Evolutionary conservation across 1,140 invertebrate species (phyloP).

Genomic region (Bombus ignitus): DNA sequence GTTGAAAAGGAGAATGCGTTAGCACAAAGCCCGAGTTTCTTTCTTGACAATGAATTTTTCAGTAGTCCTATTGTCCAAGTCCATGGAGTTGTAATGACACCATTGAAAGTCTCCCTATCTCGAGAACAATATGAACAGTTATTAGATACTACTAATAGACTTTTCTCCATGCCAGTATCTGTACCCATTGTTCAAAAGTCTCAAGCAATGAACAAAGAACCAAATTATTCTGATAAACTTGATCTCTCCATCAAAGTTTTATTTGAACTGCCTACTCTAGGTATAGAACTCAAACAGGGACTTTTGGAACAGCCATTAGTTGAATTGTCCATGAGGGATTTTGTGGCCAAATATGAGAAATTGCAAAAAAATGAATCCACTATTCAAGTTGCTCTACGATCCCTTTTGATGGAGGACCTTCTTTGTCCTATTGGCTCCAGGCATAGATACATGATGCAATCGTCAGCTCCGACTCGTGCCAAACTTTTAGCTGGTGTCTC

Average conservation of each 20-base stretch:
- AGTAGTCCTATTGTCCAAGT: conserved; percentile 84
- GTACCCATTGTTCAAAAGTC: conserved; percentile 63
- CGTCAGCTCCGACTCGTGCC: conserved; percentile 83
- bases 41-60: conserved; percentile 74
- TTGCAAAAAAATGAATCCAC: conserved; percentile 86
- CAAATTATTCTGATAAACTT: conserved; percentile 75
- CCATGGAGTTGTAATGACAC: conserved; percentile 91
- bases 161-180: conserved; percentile 75
- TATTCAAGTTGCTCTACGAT: conserved; percentile 90
- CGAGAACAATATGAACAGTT: conserved; percentile 95
- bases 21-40: conserved; percentile 74
- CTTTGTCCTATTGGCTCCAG: conserved; percentile 89
- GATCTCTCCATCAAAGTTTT: conserved; percentile 83
- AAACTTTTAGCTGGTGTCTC: conserved; percentile 85
- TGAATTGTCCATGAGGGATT: conserved; percentile 92
- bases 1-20: conserved; percentile 81
- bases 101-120: conserved; percentile 92
- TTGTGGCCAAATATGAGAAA: conserved; percentile 89
- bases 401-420: conserved; percentile 94
- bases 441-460: conserved; percentile 92
- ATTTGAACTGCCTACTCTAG: conserved; percentile 89
- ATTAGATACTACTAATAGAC: conserved; percentile 87
- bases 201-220: conserved; percentile 52
- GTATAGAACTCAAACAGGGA: conserved; percentile 88
- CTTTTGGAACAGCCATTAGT: conserved; percentile 88